Base-by-base conservation (phyloP, 2,797 vertebrate species). In the Chiropotes sagulatus region DNA sequence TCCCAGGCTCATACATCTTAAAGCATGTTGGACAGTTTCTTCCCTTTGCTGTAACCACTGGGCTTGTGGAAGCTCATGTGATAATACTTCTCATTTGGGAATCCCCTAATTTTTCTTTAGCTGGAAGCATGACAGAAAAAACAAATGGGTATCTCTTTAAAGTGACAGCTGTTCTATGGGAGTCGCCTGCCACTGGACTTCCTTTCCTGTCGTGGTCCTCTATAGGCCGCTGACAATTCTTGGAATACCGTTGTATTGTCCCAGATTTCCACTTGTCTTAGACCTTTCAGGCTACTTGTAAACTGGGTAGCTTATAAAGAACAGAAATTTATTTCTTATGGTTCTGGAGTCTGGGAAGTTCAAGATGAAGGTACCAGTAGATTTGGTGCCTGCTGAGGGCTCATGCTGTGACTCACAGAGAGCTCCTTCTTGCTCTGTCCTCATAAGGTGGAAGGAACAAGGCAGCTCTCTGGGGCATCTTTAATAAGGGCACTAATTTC, bases 1-100 rank as follows among this genome's bases (percentile, higher is more conserved):
- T 36, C 67, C 46, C 90, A 52, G 46, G 26, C 50, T 39, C 84
- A 3, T 26, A 58, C 30, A 26, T 80, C 61, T 78, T 82, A 64
- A 94, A 28, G 44, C 30, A 14, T 92, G 67, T 95, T 92, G 67
- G 39, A 82, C 96, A 87, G 33, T 22, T n/a, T 96, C 94, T 88
- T 13, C 10, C 26, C 36, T 97, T 93, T 75, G 19, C 72, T 79
- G 7, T 76, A 82, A 64, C 67, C n/a, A 76, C 15, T 80, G 30
- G 36, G 36, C 33, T 90, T 91, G 20, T 48, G 30, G 76, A 93
- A 97, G 95, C 54, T 81, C 85, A n/a, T 19, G 30, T 39, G 17
- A 93, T 87, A 30, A 82, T 48, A 67, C 81, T 39, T 88, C 88
- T 88, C 39, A 73, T 67, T 80, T 94, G 61, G 95, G 73, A 95